Percentiles rank a stretch among this genome's conserved stretches.
Conservation (phyloP, 2,797 vertebrate genomes). For the Rhabdomys pumilio region DNA sequence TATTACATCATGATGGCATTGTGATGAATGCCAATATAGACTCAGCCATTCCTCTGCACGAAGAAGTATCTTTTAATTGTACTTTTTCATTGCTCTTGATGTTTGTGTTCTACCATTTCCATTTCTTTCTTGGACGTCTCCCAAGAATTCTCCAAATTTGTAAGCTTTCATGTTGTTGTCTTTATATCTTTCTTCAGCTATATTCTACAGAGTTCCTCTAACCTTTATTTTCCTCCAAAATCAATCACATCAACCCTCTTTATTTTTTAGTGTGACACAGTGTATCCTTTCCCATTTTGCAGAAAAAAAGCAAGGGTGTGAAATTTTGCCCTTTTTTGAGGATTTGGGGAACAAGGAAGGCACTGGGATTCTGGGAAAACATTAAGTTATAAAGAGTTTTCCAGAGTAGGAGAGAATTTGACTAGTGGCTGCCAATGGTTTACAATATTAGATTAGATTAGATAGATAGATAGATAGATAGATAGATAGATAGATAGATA, state of each 20-base stretch:
- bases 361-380: conserved; percentile 8
- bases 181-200: background rate
- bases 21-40: background rate
- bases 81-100: background rate
- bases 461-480: background rate
- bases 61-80: background rate
- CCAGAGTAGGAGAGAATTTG: background rate
- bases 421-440: conserved; percentile 35
- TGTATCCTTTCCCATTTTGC: background rate
- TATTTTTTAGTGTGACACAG: background rate
- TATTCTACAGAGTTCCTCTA: background rate
- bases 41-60: background rate
- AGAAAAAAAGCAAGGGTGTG: conserved; percentile 19
- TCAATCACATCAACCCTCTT: conserved; percentile 55
- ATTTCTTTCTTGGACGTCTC: background rate
- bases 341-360: conserved; percentile 69
- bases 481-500: no score
- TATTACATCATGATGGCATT: background rate
- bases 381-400: conserved; percentile 46
- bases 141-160: background rate
- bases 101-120: background rate
- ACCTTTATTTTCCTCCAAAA: conserved; percentile 62
- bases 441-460: background rate
- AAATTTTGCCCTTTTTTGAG: background rate
- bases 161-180: background rate